phyloP scores from a whole-genome alignment of 2,888 invertebrate species.

The Microchrysa polita region DNA sequence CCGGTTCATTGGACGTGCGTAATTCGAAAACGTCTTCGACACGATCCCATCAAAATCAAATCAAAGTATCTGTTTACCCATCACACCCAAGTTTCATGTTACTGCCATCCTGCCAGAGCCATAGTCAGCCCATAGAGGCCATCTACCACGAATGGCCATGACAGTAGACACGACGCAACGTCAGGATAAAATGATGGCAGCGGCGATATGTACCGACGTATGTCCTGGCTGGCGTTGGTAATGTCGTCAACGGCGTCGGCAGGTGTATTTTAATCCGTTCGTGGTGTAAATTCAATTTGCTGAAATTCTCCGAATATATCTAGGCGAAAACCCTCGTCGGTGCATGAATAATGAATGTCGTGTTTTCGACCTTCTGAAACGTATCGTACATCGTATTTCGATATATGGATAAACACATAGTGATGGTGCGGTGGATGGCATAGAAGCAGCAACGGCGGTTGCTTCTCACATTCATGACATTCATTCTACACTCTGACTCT shows the following conservation, averaged over 20 bases:
- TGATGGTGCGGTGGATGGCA: neutral
- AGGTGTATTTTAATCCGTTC: conserved; percentile 18
- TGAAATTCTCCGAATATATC: conserved; percentile 25
- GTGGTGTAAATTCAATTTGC: conserved; percentile 29
- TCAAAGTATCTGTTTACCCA: conserved; percentile 3
- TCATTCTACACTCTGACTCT: no score
- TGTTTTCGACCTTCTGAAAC: neutral
- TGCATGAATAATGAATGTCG: conserved; percentile 24
- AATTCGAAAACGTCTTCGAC: conserved; percentile 17
- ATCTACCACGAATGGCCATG: no score
- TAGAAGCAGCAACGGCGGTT: no score
- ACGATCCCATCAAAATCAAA: conserved; percentile 2
- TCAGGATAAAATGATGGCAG: no score
- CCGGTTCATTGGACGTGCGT: neutral
- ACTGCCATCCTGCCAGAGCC: no score
- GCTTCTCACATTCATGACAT: conserved; percentile 16
- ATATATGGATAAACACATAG: no score
- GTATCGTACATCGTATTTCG: neutral
- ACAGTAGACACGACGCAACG: no score
- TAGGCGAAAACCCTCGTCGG: neutral
- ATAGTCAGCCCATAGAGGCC: no score
- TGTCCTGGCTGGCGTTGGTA: neutral
- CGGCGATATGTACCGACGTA: no score
- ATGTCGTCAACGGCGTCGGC: neutral
- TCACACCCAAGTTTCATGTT: neutral